phyloP scores from a whole-genome alignment of 2,113 vertebrate species.

The Epinephelus moara region DNA sequence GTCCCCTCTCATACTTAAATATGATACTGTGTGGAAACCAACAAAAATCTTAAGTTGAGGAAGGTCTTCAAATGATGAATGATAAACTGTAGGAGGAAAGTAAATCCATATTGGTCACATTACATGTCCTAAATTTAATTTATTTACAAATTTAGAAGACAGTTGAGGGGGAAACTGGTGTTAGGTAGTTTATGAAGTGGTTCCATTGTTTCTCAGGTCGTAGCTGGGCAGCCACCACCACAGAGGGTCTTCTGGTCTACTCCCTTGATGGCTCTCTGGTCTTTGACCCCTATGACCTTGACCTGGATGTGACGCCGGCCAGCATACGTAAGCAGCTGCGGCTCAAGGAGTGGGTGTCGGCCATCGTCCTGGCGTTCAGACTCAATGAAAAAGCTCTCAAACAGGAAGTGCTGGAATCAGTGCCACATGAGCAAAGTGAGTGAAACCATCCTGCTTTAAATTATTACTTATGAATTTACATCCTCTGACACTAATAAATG shows the following conservation, averaged over 20 bases:
- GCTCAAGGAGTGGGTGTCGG: conserved; percentile 86
- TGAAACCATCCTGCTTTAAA: not conserved
- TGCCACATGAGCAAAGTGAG: conserved; percentile 91
- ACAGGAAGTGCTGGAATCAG: conserved; percentile 90
- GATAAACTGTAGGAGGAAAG: not conserved
- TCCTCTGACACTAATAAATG: too few relatives aligned
- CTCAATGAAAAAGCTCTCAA: conserved; percentile 92
- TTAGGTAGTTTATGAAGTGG: not conserved
- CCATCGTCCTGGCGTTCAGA: conserved; percentile 92
- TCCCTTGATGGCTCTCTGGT: conserved; percentile 91
- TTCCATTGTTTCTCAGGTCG: conserved; percentile 83
- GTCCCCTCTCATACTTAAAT: too few relatives aligned
- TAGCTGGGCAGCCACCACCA: conserved; percentile 95
- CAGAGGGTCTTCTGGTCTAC: conserved; percentile 95
- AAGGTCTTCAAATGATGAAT: too few relatives aligned
- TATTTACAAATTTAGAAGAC: too few relatives aligned
- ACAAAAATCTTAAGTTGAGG: too few relatives aligned
- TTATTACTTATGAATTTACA: rapidly evolving
- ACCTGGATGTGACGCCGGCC: conserved; percentile 91
- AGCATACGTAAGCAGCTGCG: conserved; percentile 86
- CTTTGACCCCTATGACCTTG: conserved; percentile 96
- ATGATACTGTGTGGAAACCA: too few relatives aligned
- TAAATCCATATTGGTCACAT: not conserved
- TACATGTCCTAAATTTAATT: too few relatives aligned
- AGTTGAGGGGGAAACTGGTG: too few relatives aligned